Percentiles rank a stretch among this genome's conserved stretches.
Conservation (phyloP, 2,888 invertebrate species). For the Campopleginae sp. region DNA sequence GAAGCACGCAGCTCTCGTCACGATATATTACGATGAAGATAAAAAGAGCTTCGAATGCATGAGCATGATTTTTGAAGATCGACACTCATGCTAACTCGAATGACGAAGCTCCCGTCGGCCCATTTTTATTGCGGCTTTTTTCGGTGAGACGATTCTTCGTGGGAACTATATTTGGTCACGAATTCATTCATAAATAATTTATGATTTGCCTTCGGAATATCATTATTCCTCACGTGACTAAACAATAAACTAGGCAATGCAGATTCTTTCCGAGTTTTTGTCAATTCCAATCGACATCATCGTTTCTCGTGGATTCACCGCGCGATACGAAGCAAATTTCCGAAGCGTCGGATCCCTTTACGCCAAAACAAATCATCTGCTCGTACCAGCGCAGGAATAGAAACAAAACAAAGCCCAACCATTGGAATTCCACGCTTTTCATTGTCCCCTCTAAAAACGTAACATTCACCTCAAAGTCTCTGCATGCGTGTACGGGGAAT, state of each 20-base stretch:
- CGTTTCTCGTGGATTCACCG: background rate
- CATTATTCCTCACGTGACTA: background rate
- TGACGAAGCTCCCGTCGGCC: conserved; percentile 9
- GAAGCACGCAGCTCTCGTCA: conserved; percentile 13
- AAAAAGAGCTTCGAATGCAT: conserved; percentile 20
- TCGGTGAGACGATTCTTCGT: background rate
- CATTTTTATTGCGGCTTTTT: background rate
- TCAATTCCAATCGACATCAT: background rate
- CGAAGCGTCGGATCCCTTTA: background rate
- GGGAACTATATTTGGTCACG: background rate
- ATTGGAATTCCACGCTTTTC: background rate
- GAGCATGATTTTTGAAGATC: conserved; percentile 29
- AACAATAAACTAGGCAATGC: background rate
- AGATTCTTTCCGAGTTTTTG: background rate
- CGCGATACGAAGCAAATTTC: background rate
- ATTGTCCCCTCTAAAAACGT: background rate
- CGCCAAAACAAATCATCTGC: background rate
- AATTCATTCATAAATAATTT: background rate
- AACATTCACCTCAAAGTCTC: background rate
- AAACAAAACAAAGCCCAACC: background rate
- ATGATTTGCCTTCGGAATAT: background rate
- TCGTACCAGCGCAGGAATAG: background rate
- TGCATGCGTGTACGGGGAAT: background rate
- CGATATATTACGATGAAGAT: conserved; percentile 58
- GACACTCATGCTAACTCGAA: conserved; percentile 22